These are phyloP conservation scores for Chirona hameri DNA, from an alignment of 2,888 invertebrate genomes.

Conservation along the genomic window DNA sequence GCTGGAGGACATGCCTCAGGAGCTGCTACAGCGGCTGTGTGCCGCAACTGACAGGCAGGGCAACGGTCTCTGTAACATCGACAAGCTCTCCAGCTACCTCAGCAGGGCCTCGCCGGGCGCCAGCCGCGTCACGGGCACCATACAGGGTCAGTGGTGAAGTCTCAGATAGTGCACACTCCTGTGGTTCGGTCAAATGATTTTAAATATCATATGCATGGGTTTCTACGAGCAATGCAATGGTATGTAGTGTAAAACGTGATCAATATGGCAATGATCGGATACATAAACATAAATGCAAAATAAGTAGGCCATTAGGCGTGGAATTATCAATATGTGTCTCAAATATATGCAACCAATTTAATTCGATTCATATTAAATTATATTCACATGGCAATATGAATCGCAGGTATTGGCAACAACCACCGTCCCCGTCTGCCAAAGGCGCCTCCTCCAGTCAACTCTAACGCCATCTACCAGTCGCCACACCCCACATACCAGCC, in stretches of 20 bases:
- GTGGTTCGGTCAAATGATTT: too few relatives aligned
- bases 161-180: too few relatives aligned
- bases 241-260: too few relatives aligned
- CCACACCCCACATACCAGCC: background rate
- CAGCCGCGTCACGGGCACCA: background rate
- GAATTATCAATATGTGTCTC: too few relatives aligned
- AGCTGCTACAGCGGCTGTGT: background rate
- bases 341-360: too few relatives aligned
- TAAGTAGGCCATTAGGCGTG: too few relatives aligned
- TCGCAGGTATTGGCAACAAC: background rate
- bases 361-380: too few relatives aligned
- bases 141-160: background rate
- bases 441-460: background rate
- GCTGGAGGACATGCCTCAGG: background rate
- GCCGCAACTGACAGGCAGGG: background rate
- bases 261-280: too few relatives aligned
- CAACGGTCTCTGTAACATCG: constrained; percentile 1
- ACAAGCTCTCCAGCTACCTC: background rate
- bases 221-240: too few relatives aligned
- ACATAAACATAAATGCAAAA: too few relatives aligned
- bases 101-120: background rate
- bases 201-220: too few relatives aligned
- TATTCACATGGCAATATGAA: too few relatives aligned
- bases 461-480: background rate
- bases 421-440: background rate